Percentiles rank a stretch among this genome's conserved stretches.
phyloP scores from a whole-genome alignment of 2,113 vertebrate genomes.

The Phyllostomus hastatus region DNA sequence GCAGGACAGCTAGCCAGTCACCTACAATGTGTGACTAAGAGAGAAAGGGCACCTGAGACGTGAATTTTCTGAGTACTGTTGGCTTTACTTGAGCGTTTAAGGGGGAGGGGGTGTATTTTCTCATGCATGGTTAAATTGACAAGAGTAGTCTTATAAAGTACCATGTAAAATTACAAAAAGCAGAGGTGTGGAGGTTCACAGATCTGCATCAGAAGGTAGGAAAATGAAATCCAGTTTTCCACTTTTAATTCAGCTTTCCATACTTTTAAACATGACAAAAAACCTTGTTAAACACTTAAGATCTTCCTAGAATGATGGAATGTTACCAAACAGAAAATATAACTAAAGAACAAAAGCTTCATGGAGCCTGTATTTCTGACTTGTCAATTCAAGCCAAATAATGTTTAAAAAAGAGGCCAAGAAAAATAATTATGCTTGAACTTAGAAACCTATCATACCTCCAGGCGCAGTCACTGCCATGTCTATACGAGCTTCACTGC shows the following conservation, averaged over 20 bases:
- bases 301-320: background rate
- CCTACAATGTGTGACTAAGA: background rate
- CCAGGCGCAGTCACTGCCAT: slow-evolving; percentile 57
- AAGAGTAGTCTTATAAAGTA: background rate
- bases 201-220: background rate
- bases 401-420: slow-evolving; percentile 79
- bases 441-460: slow-evolving; percentile 69
- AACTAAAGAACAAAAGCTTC: slow-evolving; percentile 6
- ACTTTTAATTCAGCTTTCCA: slow-evolving; percentile 1
- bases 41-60: background rate
- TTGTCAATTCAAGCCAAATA: slow-evolving; percentile 65
- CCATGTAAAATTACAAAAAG: background rate
- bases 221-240: background rate
- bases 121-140: background rate
- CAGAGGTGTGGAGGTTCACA: background rate
- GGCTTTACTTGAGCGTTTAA: background rate
- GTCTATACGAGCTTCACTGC: slow-evolving; percentile 40
- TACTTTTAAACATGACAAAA: slow-evolving; percentile 1
- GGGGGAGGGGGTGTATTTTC: background rate
- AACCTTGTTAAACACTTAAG: background rate
- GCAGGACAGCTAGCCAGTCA: background rate
- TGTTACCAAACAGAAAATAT: slow-evolving; percentile 18
- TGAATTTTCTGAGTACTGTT: background rate
- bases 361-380: slow-evolving; percentile 66
- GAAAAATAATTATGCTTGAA: slow-evolving; percentile 83